phyloP scores from a whole-genome alignment of 1,140 invertebrate species.

The Leucophenga varia region DNA sequence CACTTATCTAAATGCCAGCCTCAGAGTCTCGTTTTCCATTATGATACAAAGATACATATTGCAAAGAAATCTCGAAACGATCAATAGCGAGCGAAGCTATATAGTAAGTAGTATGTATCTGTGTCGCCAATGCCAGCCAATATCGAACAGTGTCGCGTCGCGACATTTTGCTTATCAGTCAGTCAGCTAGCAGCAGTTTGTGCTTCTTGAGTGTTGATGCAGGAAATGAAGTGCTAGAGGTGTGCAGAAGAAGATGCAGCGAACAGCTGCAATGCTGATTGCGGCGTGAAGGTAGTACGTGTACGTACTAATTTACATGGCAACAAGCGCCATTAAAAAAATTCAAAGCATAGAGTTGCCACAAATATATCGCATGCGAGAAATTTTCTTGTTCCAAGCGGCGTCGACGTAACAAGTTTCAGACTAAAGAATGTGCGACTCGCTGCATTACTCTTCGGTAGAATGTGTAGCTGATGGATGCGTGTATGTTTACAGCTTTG shows the following conservation, averaged over 20 bases:
- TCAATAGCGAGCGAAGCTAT: constrained; percentile 43
- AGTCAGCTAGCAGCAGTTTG: constrained; percentile 19
- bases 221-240: constrained; percentile 15
- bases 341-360: constrained; percentile 2
- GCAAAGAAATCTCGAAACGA: constrained; percentile 29
- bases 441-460: too few relatives aligned
- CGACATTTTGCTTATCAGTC: too few relatives aligned
- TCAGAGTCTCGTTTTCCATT: constrained; percentile 58
- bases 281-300: constrained; percentile 41
- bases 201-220: background rate
- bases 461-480: constrained; percentile 49
- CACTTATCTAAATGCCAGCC: constrained; percentile 56
- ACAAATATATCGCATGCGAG: constrained; percentile 18
- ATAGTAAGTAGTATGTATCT: background rate
- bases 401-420: constrained; percentile 29
- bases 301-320: constrained; percentile 55
- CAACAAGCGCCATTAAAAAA: constrained; percentile 47
- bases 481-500: constrained; percentile 45
- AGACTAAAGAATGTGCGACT: too few relatives aligned
- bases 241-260: too few relatives aligned
- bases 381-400: constrained; percentile 4
- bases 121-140: too few relatives aligned
- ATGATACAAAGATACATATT: constrained; percentile 50
- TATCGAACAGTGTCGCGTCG: too few relatives aligned
- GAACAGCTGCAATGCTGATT: background rate